phyloP scores from a whole-genome alignment of 2,888 invertebrate genomes.

The Hololepta plana region DNA sequence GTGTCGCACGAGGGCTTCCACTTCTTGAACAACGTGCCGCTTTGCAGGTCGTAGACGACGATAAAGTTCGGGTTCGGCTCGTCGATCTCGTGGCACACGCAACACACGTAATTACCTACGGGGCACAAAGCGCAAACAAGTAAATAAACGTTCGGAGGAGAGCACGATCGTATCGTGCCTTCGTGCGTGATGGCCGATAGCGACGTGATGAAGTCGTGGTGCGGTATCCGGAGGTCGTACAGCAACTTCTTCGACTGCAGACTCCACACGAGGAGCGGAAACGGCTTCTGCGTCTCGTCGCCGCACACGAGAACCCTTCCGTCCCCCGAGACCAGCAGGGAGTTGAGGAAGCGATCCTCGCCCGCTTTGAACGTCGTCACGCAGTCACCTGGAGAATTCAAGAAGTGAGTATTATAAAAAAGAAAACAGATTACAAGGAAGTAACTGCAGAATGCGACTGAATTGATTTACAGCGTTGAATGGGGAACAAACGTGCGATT shows the following conservation, averaged over 20 bases:
- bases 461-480: too few species aligned
- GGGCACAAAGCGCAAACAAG: slow-evolving; percentile 8
- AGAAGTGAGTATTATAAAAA: slow-evolving; percentile 4
- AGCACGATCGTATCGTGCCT: slow-evolving; percentile 36
- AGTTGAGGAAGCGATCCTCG: slow-evolving; percentile 78
- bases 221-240: slow-evolving; percentile 73
- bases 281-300: slow-evolving; percentile 84
- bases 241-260: slow-evolving; percentile 65
- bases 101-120: slow-evolving; percentile 57
- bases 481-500: too few species aligned
- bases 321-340: slow-evolving; percentile 71
- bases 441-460: too few species aligned
- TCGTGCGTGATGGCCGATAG: slow-evolving; percentile 73
- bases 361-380: slow-evolving; percentile 80
- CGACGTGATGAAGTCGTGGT: slow-evolving; percentile 74
- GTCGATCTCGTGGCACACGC: slow-evolving; percentile 47
- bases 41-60: slow-evolving; percentile 78
- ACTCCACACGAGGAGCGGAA: slow-evolving; percentile 80
- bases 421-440: too few species aligned
- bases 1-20: slow-evolving; percentile 78
- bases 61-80: slow-evolving; percentile 77
- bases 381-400: slow-evolving; percentile 44
- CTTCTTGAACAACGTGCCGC: slow-evolving; percentile 79
- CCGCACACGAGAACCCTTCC: slow-evolving; percentile 81
- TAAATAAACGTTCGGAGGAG: too few species aligned